Base-by-base conservation (phyloP, 2,113 vertebrate genomes). In the Sapayoa aenigma region DNA sequence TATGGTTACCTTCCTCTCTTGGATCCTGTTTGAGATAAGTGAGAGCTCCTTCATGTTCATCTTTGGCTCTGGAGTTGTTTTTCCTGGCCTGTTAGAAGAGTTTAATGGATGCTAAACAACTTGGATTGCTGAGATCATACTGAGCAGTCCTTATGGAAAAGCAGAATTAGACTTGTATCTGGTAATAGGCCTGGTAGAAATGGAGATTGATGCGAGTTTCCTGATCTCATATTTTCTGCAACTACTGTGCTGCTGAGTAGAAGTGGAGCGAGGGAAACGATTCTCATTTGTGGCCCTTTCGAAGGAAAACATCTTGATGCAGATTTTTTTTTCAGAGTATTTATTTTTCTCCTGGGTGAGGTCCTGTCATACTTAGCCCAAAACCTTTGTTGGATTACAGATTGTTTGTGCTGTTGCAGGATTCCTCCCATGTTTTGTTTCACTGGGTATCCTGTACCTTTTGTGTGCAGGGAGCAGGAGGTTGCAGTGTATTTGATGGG, bases 181-280 rank as follows among this genome's bases (percentile, higher is more conserved):
- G 74, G 53, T 89, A 56, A 71, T 49, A 69, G 60, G 60, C 37
- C 12, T 80, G 5, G 47, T 25, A 76, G 84, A 87, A 87, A 86
- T 49, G 53, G 80, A 94, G 80, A 91, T 66, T 58, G 88, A 67
- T 90, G 82, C 0, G 9, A 90, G 28, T 88, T 81, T 93, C 90
- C 90, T 89, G 55, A 69, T 84, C 21, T 76, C 8, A 60, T 94
- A 88, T 90, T 93, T 87, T 22, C 81, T 87, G 78, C 55, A 93
- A 63, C 66, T 73, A 5, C 73, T 84, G 37, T 68, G 49, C 88
- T 88, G 11, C 58, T 84, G 41, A 63, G 66, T 50, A 56, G 84
- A 79, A 65, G 17, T 42, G 67, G 52, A 83, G 47, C 79, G 68
- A 25, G 49, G 63, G 41, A 73, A 59, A 66, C 4, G 6, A 47